Conservation (phyloP, 2,113 vertebrate genomes). For the Gymnarchus niloticus region DNA sequence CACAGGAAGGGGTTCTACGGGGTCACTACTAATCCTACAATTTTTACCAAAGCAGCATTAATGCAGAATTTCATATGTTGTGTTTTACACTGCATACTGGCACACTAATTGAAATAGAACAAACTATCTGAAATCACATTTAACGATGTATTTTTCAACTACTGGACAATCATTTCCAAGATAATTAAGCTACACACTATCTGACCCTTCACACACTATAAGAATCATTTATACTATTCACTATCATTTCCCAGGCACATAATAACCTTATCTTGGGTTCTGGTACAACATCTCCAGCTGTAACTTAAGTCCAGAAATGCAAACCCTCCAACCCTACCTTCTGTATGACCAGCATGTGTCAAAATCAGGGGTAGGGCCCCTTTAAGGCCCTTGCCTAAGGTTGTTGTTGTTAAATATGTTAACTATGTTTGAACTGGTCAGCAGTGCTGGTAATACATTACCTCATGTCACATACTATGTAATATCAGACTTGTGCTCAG, state of each 20-base stretch:
- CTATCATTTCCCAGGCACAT: not conserved
- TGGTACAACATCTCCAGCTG: not conserved
- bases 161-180: not conserved
- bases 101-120: not conserved
- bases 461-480: not conserved
- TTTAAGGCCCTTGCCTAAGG: not conserved
- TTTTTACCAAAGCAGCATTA: not conserved
- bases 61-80: not conserved
- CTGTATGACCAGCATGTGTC: not conserved
- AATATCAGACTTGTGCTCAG: not conserved
- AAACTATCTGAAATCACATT: not conserved
- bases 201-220: not conserved
- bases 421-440: not conserved
- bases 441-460: not conserved
- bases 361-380: not conserved
- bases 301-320: not conserved
- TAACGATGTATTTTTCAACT: not conserved
- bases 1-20: constrained; percentile 7
- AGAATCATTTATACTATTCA: not conserved
- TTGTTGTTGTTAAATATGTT: not conserved
- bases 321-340: not conserved
- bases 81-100: not conserved
- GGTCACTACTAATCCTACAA: not conserved
- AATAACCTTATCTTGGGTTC: constrained; percentile 3
- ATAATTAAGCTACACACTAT: not conserved